Conservation (phyloP, 2,113 vertebrate species). For the Gnathonemus echidnorhynchus region DNA sequence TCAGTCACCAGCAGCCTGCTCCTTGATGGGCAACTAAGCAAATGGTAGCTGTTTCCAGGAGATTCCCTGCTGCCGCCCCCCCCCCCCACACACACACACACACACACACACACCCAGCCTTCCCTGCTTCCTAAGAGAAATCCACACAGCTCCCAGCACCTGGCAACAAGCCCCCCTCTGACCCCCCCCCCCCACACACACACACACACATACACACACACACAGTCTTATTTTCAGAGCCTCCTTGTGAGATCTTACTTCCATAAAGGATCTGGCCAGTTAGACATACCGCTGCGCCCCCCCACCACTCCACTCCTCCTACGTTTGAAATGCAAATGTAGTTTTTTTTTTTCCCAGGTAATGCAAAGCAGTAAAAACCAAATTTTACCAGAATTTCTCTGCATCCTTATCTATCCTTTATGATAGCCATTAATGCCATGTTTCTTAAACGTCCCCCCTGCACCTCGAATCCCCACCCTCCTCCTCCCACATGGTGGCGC, state of each 20-base stretch:
- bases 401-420: not conserved
- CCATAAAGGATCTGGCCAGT: not conserved
- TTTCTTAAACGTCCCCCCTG: not conserved
- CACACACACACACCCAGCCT: not conserved
- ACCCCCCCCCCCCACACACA: not conserved
- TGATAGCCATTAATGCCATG: not conserved
- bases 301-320: not conserved
- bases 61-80: not conserved
- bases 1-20: constrained; percentile 23
- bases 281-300: not conserved
- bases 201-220: too few relatives aligned
- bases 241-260: not conserved
- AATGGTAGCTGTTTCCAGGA: constrained; percentile 24
- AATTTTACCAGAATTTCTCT: constrained; percentile 12
- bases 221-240: not conserved
- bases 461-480: constrained; percentile 21
- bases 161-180: not conserved
- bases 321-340: constrained; percentile 7
- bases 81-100: too few relatives aligned
- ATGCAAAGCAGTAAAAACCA: not conserved
- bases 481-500: constrained; percentile 40
- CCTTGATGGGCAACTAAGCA: constrained; percentile 24
- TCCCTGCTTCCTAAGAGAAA: not conserved
- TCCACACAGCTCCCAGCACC: not conserved
- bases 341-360: not conserved